Evolutionary conservation across 2,888 invertebrate species (phyloP).

Genomic region (Cosmopolites sordidus): DNA sequence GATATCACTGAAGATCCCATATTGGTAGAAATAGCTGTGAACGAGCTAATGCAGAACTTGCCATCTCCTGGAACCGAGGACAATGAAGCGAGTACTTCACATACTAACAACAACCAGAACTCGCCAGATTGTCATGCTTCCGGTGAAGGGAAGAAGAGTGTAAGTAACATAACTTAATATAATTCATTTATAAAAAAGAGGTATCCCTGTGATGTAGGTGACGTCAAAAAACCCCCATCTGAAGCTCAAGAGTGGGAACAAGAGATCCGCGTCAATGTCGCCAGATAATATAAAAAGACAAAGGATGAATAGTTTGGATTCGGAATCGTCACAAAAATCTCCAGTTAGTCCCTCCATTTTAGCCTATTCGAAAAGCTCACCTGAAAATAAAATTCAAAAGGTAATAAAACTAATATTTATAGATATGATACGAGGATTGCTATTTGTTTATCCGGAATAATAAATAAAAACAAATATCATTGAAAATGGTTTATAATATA

Average conservation of each 20-base stretch:
- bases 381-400: conserved; percentile 15
- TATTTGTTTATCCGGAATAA: too few relatives aligned
- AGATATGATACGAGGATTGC: too few relatives aligned
- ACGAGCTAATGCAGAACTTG: conserved; percentile 60
- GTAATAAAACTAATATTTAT: not conserved
- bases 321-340: conserved; percentile 18
- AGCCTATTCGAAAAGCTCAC: conserved; percentile 5
- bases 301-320: conserved; percentile 18
- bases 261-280: conserved; percentile 12
- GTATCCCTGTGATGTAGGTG: too few relatives aligned
- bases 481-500: too few relatives aligned
- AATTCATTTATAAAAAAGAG: too few relatives aligned
- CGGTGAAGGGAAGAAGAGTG: too few relatives aligned
- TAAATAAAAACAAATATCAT: too few relatives aligned
- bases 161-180: too few relatives aligned
- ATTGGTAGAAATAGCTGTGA: conserved; percentile 66
- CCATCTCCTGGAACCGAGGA: conserved; percentile 44
- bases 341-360: not conserved
- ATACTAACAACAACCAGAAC: too few relatives aligned
- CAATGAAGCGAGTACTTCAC: too few relatives aligned
- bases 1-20: conserved; percentile 66
- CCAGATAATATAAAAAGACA: conserved; percentile 17
- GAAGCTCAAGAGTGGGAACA: conserved; percentile 31
- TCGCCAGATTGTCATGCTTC: too few relatives aligned
- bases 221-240: not conserved